Evolutionary conservation across 2,888 invertebrate genomes (phyloP).

Genomic region (Aquatica leii): DNA sequence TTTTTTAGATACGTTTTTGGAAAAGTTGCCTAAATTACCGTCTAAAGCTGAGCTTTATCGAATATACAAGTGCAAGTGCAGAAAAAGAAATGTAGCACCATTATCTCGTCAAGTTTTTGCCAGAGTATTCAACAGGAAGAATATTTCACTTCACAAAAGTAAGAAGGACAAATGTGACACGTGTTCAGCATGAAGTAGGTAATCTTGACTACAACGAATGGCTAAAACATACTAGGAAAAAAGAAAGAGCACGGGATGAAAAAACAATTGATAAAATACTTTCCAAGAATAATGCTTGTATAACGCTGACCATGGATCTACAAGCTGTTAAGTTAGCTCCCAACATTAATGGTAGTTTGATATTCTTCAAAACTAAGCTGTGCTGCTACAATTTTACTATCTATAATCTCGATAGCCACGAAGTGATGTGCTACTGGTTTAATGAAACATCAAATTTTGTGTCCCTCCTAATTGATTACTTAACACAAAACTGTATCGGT

Average conservation of each 20-base stretch:
- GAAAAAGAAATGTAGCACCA: neutral
- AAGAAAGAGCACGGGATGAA: neutral
- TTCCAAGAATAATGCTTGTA: too few relatives aligned
- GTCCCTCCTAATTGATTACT: neutral
- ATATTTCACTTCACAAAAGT: too few relatives aligned
- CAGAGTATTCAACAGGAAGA: too few relatives aligned
- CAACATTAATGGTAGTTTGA: neutral
- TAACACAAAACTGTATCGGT: neutral
- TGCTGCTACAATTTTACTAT: neutral
- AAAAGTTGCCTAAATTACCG: too few relatives aligned
- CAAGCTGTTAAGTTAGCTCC: too few relatives aligned
- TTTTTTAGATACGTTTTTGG: neutral
- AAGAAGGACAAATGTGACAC: too few relatives aligned
- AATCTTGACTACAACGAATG: too few relatives aligned
- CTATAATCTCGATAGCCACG: neutral
- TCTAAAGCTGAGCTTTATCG: too few relatives aligned
- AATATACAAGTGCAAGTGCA: too few relatives aligned
- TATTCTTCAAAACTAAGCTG: neutral
- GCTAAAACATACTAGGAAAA: neutral
- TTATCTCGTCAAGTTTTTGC: neutral
- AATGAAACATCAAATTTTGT: neutral
- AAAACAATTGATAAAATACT: too few relatives aligned
- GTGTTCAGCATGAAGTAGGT: too few relatives aligned
- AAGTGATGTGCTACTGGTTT: neutral
- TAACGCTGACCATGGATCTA: too few relatives aligned